Conservation (phyloP, 2,888 invertebrate species). For the Mythimna lalbum region DNA sequence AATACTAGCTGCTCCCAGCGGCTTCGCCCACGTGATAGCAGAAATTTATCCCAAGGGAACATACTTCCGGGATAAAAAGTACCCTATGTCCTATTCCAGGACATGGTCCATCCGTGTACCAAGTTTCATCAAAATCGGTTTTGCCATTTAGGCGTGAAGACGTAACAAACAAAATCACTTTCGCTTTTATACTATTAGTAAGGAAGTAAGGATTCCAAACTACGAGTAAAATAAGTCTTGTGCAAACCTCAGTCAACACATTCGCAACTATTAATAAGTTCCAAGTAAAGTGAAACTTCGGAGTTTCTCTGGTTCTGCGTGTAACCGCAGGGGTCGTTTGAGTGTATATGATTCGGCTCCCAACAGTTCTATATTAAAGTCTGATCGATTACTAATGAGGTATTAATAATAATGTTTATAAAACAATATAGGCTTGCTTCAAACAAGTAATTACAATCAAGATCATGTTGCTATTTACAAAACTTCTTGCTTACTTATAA, state of each 20-base stretch:
- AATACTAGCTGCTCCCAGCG: no score
- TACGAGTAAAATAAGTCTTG: no score
- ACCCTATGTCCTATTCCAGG: no score
- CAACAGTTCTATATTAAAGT: conserved; percentile 55
- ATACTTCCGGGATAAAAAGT: no score
- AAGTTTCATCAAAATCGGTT: no score
- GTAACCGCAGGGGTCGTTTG: conserved; percentile 28
- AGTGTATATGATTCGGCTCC: conserved; percentile 44
- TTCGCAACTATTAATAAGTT: conserved; percentile 43
- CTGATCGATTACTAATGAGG: conserved; percentile 62
- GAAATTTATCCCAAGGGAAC: no score
- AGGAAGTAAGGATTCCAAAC: no score
- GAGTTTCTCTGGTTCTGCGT: conserved; percentile 2
- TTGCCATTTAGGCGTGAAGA: no score
- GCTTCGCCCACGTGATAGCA: no score
- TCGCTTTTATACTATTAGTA: no score
- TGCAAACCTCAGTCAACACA: conserved; percentile 31
- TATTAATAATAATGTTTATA: conserved; percentile 68
- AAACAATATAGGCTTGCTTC: conserved; percentile 56
- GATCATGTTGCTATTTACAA: conserved; percentile 53
- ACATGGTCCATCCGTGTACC: no score
- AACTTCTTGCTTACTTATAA: conserved; percentile 27
- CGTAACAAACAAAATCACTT: no score
- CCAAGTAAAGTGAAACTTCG: conserved; percentile 42
- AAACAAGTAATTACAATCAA: conserved; percentile 56